Conservation (phyloP, 1,140 invertebrate species). For the Hyposmocoma kahamanoa region DNA sequence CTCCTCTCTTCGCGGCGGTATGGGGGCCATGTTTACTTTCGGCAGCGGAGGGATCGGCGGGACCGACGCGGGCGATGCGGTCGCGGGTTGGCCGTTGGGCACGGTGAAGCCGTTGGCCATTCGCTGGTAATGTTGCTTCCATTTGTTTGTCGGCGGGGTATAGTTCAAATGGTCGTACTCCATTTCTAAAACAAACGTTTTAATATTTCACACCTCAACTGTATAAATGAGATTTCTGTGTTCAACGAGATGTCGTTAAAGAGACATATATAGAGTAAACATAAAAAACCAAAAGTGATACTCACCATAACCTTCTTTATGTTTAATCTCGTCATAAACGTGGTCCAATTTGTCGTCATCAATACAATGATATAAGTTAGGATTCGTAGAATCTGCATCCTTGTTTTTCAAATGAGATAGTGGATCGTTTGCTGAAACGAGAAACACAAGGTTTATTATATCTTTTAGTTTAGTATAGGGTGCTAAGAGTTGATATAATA, state of each 20-base stretch:
- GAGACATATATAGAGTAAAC: no score
- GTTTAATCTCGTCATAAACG: conserved; percentile 94
- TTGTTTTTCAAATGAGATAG: conserved; percentile 82
- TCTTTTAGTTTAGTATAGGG: no score
- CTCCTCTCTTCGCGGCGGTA: conserved; percentile 12
- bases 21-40: conserved; percentile 27
- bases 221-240: no score
- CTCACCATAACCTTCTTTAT: conserved; percentile 77
- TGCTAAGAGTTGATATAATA: no score
- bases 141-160: conserved; percentile 83
- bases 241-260: no score
- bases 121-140: conserved; percentile 89
- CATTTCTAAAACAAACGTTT: conserved; percentile 74
- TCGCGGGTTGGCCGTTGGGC: background rate
- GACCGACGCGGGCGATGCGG: conserved; percentile 12
- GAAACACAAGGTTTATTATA: background rate
- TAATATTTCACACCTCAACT: no score
- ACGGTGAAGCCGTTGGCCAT: conserved; percentile 78
- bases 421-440: conserved; percentile 75
- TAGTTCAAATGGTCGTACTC: conserved; percentile 93
- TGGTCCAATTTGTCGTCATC: conserved; percentile 86
- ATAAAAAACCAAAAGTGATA: no score
- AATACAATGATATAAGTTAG: conserved; percentile 89
- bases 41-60: conserved; percentile 48
- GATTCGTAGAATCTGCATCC: conserved; percentile 88